Evolutionary conservation across 2,113 vertebrate genomes (phyloP).

Genomic region (Oceanites oceanicus): DNA sequence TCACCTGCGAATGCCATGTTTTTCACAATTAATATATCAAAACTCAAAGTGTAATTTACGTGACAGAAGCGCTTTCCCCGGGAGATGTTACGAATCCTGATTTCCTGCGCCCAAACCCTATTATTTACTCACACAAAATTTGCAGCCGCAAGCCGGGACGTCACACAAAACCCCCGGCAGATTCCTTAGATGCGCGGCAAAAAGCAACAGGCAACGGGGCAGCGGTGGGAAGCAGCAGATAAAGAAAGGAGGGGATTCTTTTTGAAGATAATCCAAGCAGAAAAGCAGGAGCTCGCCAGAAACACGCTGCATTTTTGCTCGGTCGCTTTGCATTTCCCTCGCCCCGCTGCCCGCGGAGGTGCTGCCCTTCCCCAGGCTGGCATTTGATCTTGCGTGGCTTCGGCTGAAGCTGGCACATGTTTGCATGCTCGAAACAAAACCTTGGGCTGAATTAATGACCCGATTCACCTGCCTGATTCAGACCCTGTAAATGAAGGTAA

Average conservation of each 20-base stretch:
- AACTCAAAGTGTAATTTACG: neutral
- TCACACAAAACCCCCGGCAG: neutral
- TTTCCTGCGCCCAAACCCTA: neutral
- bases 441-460: neutral
- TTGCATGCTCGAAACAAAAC: rapidly evolving
- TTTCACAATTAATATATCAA: neutral
- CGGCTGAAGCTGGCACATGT: neutral
- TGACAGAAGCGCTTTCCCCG: neutral
- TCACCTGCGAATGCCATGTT: rapidly evolving
- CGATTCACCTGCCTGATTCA: rapidly evolving
- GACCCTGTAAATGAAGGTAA: neutral
- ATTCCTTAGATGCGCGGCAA: neutral
- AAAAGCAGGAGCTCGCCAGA: neutral
- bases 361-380: neutral
- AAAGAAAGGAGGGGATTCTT: neutral
- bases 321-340: neutral
- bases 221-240: neutral
- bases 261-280: rapidly evolving
- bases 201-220: neutral
- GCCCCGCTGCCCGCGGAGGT: neutral
- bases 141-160: neutral
- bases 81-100: rapidly evolving
- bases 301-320: rapidly evolving
- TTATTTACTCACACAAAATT: too few species aligned
- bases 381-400: rapidly evolving